Base-by-base conservation (phyloP, 1,140 invertebrate species). In the Dermatophagoides farinae region DNA sequence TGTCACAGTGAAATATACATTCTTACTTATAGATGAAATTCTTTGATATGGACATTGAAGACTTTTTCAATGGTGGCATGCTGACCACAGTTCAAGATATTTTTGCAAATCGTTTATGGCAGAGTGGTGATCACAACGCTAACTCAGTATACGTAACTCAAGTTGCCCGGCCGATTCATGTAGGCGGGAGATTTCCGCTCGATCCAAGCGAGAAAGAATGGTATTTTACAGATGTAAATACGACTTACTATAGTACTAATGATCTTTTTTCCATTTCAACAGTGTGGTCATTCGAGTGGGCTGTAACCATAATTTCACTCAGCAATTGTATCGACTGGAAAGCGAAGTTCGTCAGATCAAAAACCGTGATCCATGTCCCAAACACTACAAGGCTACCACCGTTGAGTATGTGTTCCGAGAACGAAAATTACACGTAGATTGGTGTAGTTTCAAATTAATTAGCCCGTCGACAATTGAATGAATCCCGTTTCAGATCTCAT, bases 181-280 rank as follows among this genome's bases (percentile, higher is more conserved):
- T 88, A 49, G 88, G 88, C 18, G 86, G 84, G 5, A 74, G 86
- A 47, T 70, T 85, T 60, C 87, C 88, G 1, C 67, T 87, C 20
- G 80, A 81, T 66, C 86, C 86, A 0, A 80, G 78, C 64, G 84
- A 88, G 67, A 81, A 82, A 38, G 86, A 90, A 76, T 88, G 88
- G 86, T 89, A 73, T 55, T 37, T 43, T 18, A 31, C 22, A 12
- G 10, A 31, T 38, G 18, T 23, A 12, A 47, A 51, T 49, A 6
- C 49, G 14, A 61, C 43, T 60, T 18, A 25, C 14, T 40, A 41
- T 38, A 14, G 2, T 47, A 10, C 50, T 39, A 14, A 25, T 31
- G 31, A 58, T 57, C 16, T 52, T 52, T 47, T 52, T 43, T 51
- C 53, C 51, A 44, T 66, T 62, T 74, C 75, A 23, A n/a, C 70